Conservation (phyloP, 1,140 invertebrate genomes). For the Listronotus oregonensis region DNA sequence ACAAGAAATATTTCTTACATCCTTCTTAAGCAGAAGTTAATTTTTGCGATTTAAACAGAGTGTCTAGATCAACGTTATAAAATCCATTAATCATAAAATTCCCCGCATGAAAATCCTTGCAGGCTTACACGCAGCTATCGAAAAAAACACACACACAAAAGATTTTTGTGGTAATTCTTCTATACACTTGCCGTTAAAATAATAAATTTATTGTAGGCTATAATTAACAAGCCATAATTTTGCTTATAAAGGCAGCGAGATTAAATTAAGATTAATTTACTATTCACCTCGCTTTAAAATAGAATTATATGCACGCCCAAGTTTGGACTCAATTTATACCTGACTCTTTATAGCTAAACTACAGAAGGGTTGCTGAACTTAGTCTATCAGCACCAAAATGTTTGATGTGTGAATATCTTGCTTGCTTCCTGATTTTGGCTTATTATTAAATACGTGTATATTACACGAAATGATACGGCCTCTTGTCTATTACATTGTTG, state of each 20-base stretch:
- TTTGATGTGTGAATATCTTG: no score
- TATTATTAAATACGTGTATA: no score
- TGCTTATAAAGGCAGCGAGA: conserved; percentile 37
- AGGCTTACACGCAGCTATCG: conserved; percentile 11
- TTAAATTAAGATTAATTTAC: conserved; percentile 41
- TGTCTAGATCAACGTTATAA: background rate
- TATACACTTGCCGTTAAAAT: conserved; percentile 31
- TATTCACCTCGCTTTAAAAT: conserved; percentile 40
- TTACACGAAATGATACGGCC: no score
- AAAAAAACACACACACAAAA: conserved; percentile 27
- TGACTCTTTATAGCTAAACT: conserved; percentile 5
- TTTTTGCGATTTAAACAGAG: no score
- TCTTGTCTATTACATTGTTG: no score
- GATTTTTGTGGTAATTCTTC: conserved; percentile 33
- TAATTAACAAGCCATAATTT: conserved; percentile 41
- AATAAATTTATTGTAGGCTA: conserved; percentile 39
- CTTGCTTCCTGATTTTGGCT: no score
- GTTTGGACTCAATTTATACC: conserved; percentile 21
- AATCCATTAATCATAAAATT: conserved; percentile 22
- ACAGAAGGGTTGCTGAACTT: no score
- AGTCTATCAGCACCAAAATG: no score
- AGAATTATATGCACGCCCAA: conserved; percentile 40
- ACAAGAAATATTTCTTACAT: no score
- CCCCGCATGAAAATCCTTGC: conserved; percentile 9
- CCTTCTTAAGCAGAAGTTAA: no score